Conservation (phyloP, 92 coral and sea anemone species). For the Hydrozoanthus gracilis region DNA sequence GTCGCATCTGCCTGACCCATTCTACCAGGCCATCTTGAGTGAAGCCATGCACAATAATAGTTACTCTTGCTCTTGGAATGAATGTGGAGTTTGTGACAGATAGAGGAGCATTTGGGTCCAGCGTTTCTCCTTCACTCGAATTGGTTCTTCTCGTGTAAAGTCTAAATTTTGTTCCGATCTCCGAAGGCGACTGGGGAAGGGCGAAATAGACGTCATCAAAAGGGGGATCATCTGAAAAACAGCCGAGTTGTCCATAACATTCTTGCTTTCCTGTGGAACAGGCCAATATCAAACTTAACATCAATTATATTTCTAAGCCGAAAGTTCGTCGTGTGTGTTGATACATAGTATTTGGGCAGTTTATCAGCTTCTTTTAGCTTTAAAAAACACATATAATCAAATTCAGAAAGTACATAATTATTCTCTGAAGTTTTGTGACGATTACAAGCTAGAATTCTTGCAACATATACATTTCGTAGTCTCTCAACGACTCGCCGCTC, state of each 20-base stretch:
- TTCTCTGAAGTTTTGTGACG: no score
- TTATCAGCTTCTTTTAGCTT: no score
- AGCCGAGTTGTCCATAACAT: constrained; percentile 85
- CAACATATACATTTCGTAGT: no score
- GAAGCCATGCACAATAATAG: constrained; percentile 82
- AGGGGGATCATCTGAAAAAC: constrained; percentile 82
- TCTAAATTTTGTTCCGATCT: constrained; percentile 65
- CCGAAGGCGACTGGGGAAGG: constrained; percentile 78
- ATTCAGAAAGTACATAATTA: no score
- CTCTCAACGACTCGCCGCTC: no score
- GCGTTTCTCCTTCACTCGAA: constrained; percentile 40
- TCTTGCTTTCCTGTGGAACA: constrained; percentile 58
- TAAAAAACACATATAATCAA: no score
- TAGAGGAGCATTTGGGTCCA: constrained; percentile 41
- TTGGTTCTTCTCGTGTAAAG: constrained; percentile 68
- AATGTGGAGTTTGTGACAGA: constrained; percentile 67
- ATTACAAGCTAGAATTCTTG: no score
- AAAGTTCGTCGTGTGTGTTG: no score
- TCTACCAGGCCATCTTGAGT: constrained; percentile 65
- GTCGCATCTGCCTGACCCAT: constrained; percentile 76
- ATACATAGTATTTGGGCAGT: no score
- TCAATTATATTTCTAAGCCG: no score
- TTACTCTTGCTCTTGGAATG: constrained; percentile 57
- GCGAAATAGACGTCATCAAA: constrained; percentile 70
- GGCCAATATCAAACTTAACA: not conserved